Base-by-base conservation (phyloP, 2,888 invertebrate species). In the Leptothorax acervorum region DNA sequence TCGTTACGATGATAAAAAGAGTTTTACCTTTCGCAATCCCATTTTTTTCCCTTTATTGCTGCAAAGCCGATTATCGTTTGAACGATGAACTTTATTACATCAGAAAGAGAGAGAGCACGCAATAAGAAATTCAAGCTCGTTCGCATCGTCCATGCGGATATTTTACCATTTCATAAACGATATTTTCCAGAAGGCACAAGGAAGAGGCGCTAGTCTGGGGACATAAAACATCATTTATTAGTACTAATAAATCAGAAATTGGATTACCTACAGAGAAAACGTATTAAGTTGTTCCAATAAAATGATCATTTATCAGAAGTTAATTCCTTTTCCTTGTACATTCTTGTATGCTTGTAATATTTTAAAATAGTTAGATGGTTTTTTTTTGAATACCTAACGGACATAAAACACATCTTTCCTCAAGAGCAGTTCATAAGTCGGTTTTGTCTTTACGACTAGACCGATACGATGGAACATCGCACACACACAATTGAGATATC, bases 71-170 rank as follows among this genome's bases (percentile, higher is more conserved):
- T 68, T 68, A 68, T 57, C 28, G 42, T 55, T 68, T 42, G 12
- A 55, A 78, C 28, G 28, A 78, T 78, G 12, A 68, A 66, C 55
- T 78, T 68, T 55, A 28, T 78, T 42, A 55, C 5, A 42, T 78
- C 42, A n/a, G 12, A 66, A 76, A 55, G 42, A 66, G 66, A 51
- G 48, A 66, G 53, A 76, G 53, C 53, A 66, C 66, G 76, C 53
- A 28, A 11, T 55, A 42, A 42, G n/a, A 68, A 28, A 42, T 66
- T 53, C 28, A 75, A 63, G 18, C 65, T 53, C 18, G 63, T 75
- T 15, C 65, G 45, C 45, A 55, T 28, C 66, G 63, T 23, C 4
- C 18, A 53, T 28, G n/a, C 28, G 28, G 18, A 28, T 15, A 42
- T 42, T 57, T 55, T 45, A 42, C n/a, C 9, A 55, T 66, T 66